Evolutionary conservation across 1,140 invertebrate species (phyloP).

Genomic region (Agrilus planipennis): DNA sequence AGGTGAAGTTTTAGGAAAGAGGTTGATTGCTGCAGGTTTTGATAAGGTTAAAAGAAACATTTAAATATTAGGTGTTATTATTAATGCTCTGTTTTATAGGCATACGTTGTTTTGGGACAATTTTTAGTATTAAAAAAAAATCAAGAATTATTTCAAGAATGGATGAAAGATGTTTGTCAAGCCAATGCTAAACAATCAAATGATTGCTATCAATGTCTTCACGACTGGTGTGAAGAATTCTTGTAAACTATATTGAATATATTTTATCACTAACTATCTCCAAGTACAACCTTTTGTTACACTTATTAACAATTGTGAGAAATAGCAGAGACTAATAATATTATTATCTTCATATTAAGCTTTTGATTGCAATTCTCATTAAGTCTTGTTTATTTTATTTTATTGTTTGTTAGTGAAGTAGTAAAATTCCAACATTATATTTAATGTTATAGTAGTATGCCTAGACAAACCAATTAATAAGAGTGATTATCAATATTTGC

Average conservation of each 20-base stretch:
- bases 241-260: slow-evolving; percentile 50
- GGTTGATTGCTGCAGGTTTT: slow-evolving; percentile 66
- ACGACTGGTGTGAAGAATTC: slow-evolving; percentile 94
- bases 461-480: no score
- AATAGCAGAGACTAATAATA: no score
- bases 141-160: slow-evolving; percentile 90
- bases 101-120: slow-evolving; percentile 95
- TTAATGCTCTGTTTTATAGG: slow-evolving; percentile 53
- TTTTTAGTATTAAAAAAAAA: slow-evolving; percentile 94
- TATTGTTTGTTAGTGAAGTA: no score
- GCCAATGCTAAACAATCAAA: slow-evolving; percentile 86
- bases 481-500: no score
- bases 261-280: no score
- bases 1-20: slow-evolving; percentile 72
- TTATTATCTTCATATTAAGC: no score
- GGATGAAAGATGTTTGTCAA: slow-evolving; percentile 86
- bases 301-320: no score
- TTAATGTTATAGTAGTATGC: no score
- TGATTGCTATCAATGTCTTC: slow-evolving; percentile 88
- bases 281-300: no score
- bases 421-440: no score
- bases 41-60: slow-evolving; percentile 68
- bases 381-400: no score
- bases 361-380: no score
- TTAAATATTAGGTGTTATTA: neutral